Evolutionary conservation across 92 coral and sea anemone genomes (phyloP), one percentile per base, ranked within the genome.

Genomic region (Epizoanthus stellaris): DNA sequence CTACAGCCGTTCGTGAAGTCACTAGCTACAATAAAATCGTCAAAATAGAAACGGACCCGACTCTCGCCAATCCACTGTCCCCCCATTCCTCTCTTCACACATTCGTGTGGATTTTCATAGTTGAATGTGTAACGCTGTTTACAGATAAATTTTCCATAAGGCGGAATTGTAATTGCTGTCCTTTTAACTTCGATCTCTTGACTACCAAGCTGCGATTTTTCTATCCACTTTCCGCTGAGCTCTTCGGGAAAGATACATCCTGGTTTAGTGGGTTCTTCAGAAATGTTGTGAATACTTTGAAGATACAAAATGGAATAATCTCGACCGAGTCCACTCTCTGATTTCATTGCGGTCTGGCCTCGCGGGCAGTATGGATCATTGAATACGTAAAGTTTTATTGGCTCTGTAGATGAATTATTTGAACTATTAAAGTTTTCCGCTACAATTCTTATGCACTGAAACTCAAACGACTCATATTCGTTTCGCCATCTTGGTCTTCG

Each of bases 1-100:
- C 91, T 86, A 65, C 97, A 93, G 38, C 97, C 97, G 43, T 93
- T 91, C 12, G 82, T 58, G 11, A 91, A 91, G 49, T 79, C 82
- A 40, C 91, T 91, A 5, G 90, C 21, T 12, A 93, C 58, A 61
- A 88, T 66, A 52, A 86, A 93, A 67, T 91, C 95, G 45, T 91
- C 88, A 58, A 65, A 36, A 66, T 58, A 77, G 75, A 93, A 91
- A 21, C 88, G 77, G 11, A 90, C 90, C 4, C 91, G 89, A 19
- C 95, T 88, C 9, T 76, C 62, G 17, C 92, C 92, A 30, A 88
- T 88, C 96, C 96, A 93, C 52, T 77, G 88, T 52, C 61, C 52
- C 17, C 75, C 90, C 40, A 70, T 86, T 53, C 87, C 87, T 30
- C 83, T 80, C 25, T 80, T 72, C 20, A 84, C 82, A 76, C 95